Evolutionary conservation across 2,113 vertebrate genomes (phyloP).

Genomic region (Zingel zingel): DNA sequence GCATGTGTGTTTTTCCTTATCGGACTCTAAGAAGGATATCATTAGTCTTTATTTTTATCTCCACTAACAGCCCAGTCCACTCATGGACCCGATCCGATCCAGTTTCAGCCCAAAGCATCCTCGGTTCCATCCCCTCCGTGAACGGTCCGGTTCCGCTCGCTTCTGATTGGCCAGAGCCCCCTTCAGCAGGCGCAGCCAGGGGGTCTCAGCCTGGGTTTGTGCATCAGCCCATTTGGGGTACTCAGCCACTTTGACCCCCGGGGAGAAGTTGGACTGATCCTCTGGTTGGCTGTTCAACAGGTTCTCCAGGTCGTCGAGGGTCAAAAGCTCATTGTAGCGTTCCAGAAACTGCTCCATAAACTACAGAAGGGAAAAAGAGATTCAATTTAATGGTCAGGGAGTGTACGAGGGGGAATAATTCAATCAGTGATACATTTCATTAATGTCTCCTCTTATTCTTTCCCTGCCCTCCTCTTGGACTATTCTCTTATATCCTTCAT

Average conservation of each 20-base stretch:
- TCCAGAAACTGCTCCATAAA: constrained; percentile 85
- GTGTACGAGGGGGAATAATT: constrained; percentile 62
- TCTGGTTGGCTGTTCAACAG: constrained; percentile 78
- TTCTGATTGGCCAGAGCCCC: constrained; percentile 84
- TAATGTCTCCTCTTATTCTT: constrained; percentile 34
- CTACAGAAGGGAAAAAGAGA: constrained; percentile 60
- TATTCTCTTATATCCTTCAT: constrained; percentile 3
- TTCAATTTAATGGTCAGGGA: constrained; percentile 50
- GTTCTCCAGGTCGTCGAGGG: constrained; percentile 85
- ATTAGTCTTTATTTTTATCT: constrained; percentile 56
- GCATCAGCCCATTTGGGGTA: constrained; percentile 81
- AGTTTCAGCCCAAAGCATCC: constrained; percentile 92
- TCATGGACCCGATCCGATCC: constrained; percentile 91
- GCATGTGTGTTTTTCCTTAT: constrained; percentile 18
- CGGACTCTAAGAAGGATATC: constrained; percentile 42
- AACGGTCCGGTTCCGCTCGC: constrained; percentile 81
- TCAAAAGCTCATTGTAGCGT: constrained; percentile 85
- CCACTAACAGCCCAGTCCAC: constrained; percentile 89
- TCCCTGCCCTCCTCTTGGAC: constrained; percentile 10
- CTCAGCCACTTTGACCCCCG: constrained; percentile 75
- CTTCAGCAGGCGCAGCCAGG: constrained; percentile 84
- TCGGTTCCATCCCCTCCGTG: constrained; percentile 84
- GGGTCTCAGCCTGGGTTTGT: constrained; percentile 77
- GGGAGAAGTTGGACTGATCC: constrained; percentile 75
- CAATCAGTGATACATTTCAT: constrained; percentile 76